Base-by-base conservation (phyloP, 2,113 vertebrate species). In the Pelecanoides urinatrix region DNA sequence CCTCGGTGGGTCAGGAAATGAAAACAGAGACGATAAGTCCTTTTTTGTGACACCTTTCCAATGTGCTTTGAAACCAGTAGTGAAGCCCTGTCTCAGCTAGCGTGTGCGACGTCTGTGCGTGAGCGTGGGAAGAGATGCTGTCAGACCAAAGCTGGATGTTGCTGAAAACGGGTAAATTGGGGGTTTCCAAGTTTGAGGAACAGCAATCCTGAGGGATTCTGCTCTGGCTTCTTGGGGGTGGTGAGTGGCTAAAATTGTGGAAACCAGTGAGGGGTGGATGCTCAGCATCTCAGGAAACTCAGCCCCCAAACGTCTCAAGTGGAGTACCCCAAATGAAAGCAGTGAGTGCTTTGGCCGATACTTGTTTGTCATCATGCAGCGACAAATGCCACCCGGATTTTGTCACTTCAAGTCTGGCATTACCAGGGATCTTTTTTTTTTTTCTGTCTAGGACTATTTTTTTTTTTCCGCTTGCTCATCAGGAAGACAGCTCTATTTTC, bases 61-160 rank as follows among this genome's bases (percentile, higher is more conserved):
- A 19, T 12, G 22, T 20, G 10, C 30, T 44, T 50, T 0, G 0
- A n/a, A 85, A 59, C 4, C 2, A 1, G 29, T 13, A 32, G 23
- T 4, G 1, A 38, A 91, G 70, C 8, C 30, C 34, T 42, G 9
- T 49, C 45, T 84, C 21, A 16, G 11, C 13, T 50, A 12, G 42
- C 25, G 5, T 32, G 4, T 27, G 40, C 7, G 3, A 9, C 16
- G 44, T 50, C 30, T 7, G 2, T 55, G 53, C 32, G 13, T 13
- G 34, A 49, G n/a, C 8, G 2, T 32, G 47, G 52, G 29, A 36
- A n/a, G 55, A 47, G 61, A 29, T 50, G 6, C n/a, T 50, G 29
- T 23, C 52, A 36, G 56, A 50, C 11, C 52, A 55, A 75, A 88
- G n/a, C 25, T 66, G 55, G 56, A 29, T 45, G 13, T 68, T 68